These are phyloP conservation scores for Chlorospingus flavigularis DNA, from an alignment of 2,797 vertebrate species.

Conservation along the genomic window DNA sequence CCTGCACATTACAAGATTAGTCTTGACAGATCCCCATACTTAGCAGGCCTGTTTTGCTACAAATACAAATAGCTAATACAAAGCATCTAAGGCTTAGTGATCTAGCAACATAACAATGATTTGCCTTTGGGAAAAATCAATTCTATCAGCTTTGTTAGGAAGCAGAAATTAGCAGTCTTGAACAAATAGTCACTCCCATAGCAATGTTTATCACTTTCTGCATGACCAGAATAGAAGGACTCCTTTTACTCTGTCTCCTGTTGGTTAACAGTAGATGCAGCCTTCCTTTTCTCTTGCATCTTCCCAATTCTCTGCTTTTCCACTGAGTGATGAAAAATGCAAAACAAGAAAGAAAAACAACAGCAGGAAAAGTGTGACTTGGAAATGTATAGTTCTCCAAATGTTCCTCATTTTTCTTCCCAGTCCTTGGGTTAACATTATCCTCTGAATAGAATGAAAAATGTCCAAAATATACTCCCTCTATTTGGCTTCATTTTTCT, in stretches of 20 bases:
- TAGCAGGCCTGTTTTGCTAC: neutral
- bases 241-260: neutral
- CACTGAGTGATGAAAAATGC: neutral
- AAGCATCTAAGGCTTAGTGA: neutral
- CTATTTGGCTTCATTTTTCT: accelerated
- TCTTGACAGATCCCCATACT: neutral
- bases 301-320: neutral
- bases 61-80: neutral
- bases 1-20: neutral
- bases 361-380: neutral
- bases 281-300: neutral
- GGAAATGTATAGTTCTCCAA: neutral
- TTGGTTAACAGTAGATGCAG: neutral
- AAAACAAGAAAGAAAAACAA: neutral
- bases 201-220: neutral
- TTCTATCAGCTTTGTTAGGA: neutral
- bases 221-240: neutral
- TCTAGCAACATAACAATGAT: neutral
- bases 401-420: neutral
- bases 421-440: neutral
- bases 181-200: neutral
- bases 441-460: neutral
- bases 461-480: neutral
- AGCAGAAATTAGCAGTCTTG: neutral
- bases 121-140: neutral